A percentile compares a stretch with the other conserved stretches of the same genome.
Conservation (phyloP, 2,888 invertebrate genomes). For the Brachyopa scutellaris region DNA sequence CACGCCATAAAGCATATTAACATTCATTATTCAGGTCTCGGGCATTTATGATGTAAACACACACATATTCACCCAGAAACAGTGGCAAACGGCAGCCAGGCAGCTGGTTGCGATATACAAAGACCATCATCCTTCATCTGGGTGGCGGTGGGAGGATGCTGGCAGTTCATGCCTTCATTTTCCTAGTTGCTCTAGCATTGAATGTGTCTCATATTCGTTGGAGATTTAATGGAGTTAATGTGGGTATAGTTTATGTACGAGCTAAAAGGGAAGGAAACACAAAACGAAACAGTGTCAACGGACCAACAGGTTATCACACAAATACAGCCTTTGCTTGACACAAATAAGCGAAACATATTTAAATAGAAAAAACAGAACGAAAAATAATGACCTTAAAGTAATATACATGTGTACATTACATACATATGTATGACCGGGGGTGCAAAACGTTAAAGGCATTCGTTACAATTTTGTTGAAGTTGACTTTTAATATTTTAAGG, state of each 20-base stretch:
- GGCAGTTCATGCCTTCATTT: conserved; percentile 34
- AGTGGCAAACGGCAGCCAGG: conserved; percentile 25
- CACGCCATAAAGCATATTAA: conserved; percentile 71
- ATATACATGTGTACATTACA: too few species aligned
- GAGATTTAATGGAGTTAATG: conserved; percentile 66
- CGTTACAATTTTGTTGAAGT: too few species aligned
- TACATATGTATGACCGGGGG: too few species aligned
- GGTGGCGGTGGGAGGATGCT: conserved; percentile 24
- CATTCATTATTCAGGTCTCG: conserved; percentile 71
- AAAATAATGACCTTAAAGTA: too few species aligned
- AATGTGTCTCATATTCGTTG: conserved; percentile 41
- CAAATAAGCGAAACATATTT: too few species aligned
- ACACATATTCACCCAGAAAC: conserved; percentile 9
- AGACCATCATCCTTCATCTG: conserved; percentile 50
- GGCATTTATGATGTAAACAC: conserved; percentile 65
- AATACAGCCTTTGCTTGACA: too few species aligned
- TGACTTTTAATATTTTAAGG: too few species aligned
- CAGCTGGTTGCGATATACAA: conserved; percentile 22
- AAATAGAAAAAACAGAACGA: too few species aligned
- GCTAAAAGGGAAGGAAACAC: conserved; percentile 23
- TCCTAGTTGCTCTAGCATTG: conserved; percentile 23
- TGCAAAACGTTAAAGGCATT: too few species aligned
- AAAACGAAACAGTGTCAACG: conserved; percentile 62
- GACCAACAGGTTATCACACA: conserved; percentile 67
- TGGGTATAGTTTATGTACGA: conserved; percentile 36